These are phyloP conservation scores for Gila orcuttii DNA, from an alignment of 2,113 vertebrate genomes.

Conservation along the genomic window DNA sequence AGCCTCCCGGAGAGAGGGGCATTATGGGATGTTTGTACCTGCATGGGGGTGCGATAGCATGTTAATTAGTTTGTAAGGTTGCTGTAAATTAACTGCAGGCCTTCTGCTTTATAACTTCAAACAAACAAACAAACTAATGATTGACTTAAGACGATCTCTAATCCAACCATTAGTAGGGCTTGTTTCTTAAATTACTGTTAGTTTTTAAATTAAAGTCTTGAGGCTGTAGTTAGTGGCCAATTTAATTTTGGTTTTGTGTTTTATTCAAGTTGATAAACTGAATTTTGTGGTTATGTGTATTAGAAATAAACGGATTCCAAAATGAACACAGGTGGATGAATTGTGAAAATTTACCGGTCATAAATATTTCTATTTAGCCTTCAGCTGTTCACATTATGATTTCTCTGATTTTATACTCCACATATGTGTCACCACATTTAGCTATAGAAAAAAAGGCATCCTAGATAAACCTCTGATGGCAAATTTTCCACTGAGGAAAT, in stretches of 20 bases:
- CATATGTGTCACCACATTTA: not conserved
- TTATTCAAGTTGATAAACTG: not conserved
- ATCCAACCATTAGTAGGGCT: not conserved
- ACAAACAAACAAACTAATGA: not conserved
- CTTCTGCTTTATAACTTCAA: conserved; percentile 28
- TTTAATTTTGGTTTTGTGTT: not conserved
- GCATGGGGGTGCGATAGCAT: conserved; percentile 51
- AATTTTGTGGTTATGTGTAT: not conserved
- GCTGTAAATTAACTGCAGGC: conserved; percentile 34
- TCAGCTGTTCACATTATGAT: not conserved
- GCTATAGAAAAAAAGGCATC: not conserved
- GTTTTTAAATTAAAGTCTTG: not conserved
- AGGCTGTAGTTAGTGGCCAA: not conserved
- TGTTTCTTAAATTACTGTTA: not conserved
- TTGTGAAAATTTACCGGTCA: not conserved
- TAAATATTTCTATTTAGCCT: not conserved
- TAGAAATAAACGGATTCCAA: not conserved
- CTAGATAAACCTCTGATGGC: too few relatives aligned
- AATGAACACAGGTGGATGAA: not conserved
- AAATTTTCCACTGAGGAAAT: not conserved
- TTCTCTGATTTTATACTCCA: not conserved
- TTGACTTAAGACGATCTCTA: not conserved
- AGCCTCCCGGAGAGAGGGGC: conserved; percentile 56
- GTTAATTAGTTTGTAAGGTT: conserved; percentile 48
- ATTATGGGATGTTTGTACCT: conserved; percentile 67